Evolutionary conservation across 2,797 vertebrate genomes (phyloP).

Genomic region (Carduelis carduelis): DNA sequence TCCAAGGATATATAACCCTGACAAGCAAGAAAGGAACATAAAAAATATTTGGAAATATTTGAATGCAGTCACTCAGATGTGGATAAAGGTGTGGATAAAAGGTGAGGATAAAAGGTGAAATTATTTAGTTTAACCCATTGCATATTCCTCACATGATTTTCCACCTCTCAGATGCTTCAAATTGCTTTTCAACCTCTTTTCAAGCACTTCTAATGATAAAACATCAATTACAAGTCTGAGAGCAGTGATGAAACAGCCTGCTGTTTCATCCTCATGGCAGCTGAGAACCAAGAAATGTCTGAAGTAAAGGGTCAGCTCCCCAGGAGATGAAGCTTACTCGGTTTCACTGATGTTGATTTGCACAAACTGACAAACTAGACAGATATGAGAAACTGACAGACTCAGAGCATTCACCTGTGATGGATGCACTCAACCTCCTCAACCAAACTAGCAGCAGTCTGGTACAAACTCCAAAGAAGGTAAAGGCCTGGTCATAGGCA

Average conservation of each 20-base stretch:
- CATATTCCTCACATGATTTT: no score
- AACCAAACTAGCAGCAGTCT: not conserved
- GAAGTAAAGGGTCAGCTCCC: not conserved
- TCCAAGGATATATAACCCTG: not conserved
- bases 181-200: no score
- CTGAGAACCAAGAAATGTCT: not conserved
- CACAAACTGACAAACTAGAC: not conserved
- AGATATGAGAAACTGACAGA: not conserved
- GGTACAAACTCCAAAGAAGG: not conserved
- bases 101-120: no score
- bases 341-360: not conserved
- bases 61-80: not conserved
- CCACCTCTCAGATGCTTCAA: no score
- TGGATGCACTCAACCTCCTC: not conserved
- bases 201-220: no score
- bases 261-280: not conserved
- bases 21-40: not conserved
- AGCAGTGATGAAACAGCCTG: not conserved
- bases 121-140: no score
- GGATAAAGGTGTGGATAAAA: no score
- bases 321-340: not conserved
- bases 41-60: not conserved
- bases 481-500: not conserved
- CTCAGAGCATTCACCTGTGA: not conserved
- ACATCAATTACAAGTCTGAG: no score